Evolutionary conservation across 1,140 invertebrate species (phyloP), one percentile per base, ranked within the genome.

Genomic region (Calliphora vicina): DNA sequence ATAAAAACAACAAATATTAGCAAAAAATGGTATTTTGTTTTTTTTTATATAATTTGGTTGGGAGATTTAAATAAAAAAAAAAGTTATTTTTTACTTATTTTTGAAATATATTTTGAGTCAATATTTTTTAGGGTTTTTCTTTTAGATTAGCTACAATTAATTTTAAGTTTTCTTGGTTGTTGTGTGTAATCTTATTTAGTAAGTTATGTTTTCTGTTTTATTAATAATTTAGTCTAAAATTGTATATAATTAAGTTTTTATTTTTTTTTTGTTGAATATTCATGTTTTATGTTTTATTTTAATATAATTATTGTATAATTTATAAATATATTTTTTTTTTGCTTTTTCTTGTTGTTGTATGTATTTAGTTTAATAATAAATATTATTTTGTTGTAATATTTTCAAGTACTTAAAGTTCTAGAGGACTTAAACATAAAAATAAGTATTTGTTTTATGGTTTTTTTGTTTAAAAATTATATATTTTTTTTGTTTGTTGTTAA

Each of bases 251-350:
- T 29, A 35, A 43, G 15, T 76, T 29, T 29, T 15, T 74, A 12
- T 74, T 35, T 13, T 2, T 25, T 29, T 5, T 25, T 29, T 15
- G 4, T 4, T 17, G 20, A 67, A 67, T 67, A 67, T 23, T 67
- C 8, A 10, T 57, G 50, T 57, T 57, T 61, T 61, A 5, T 67
- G 17, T 67, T 67, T n/a, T 67, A n/a, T 67, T 67, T 57, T 57
- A 57, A 57, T 67, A 67, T 57, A 71, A 29, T 29, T 67, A 42
- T 67, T 57, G 61, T 67, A 81, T 81, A 25, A 81, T 45, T 81
- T 87, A 87, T 88, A 87, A 87, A 87, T 87, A 88, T 88, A 76
- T n/a, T 78, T 82, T 35, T 1, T n/a, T 78, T 82, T 82, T 57
- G 23, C 78, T 76, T 45, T 10, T 73, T 5, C 29, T 15, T 80